A percentile compares a stretch with the other conserved stretches of the same genome.
These are phyloP conservation scores for Mechanitis mazaeus DNA, from an alignment of 2,888 invertebrate species.

Conservation along the genomic window DNA sequence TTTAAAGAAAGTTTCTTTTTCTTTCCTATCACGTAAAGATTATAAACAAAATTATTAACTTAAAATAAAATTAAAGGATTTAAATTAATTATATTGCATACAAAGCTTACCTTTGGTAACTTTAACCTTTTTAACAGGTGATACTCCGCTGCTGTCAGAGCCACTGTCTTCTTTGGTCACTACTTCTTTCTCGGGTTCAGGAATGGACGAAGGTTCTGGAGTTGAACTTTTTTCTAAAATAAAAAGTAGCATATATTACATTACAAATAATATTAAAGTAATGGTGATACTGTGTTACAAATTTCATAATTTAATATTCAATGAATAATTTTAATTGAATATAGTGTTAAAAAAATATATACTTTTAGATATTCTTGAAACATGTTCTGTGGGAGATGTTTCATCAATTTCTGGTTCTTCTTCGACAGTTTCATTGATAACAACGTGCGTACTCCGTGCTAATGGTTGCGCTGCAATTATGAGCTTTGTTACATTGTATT, in stretches of 20 bases:
- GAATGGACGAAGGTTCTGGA: conserved; percentile 27
- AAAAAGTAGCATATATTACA: not conserved
- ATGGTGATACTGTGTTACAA: too few relatives aligned
- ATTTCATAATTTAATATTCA: too few relatives aligned
- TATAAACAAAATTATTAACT: too few relatives aligned
- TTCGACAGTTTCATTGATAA: conserved; percentile 62
- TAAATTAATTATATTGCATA: too few relatives aligned
- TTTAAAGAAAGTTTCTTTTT: conserved; percentile 56
- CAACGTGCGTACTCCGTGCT: conserved; percentile 65
- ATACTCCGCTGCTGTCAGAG: conserved; percentile 54
- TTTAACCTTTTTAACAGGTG: conserved; percentile 61
- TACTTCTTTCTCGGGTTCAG: conserved; percentile 30
- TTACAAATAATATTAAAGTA: too few relatives aligned
- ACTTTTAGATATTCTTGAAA: conserved; percentile 53
- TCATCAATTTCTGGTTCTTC: conserved; percentile 66
- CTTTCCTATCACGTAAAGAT: conserved; percentile 40
- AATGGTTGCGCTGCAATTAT: conserved; percentile 55
- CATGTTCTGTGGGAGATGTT: conserved; percentile 49
- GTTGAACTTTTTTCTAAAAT: conserved; percentile 35
- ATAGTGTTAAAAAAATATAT: conserved; percentile 8
- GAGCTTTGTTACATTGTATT: too few relatives aligned
- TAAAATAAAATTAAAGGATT: too few relatives aligned
- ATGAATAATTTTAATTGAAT: too few relatives aligned
- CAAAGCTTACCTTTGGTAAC: conserved; percentile 48
- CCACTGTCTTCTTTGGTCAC: conserved; percentile 23